Evolutionary conservation across 2,113 vertebrate species (phyloP).

Genomic region (Naja naja): DNA sequence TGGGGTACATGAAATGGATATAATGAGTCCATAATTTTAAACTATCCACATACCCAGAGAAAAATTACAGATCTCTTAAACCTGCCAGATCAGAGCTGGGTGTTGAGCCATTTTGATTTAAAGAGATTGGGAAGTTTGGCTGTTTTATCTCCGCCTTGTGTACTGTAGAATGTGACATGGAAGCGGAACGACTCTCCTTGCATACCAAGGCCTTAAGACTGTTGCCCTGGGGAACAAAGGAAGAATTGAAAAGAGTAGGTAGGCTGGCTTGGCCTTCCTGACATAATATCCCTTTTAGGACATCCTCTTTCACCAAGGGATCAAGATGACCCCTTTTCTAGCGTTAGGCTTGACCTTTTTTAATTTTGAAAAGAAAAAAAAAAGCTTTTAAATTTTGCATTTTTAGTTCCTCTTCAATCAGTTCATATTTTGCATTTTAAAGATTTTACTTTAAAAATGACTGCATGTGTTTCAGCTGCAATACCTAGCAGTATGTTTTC

Average conservation of each 20-base stretch:
- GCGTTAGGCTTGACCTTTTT: background rate
- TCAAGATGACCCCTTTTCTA: background rate
- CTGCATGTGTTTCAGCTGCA: slow-evolving; percentile 7
- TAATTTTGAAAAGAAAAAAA: background rate
- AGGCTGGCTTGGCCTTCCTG: background rate
- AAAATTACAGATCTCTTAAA: background rate
- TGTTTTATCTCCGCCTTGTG: background rate
- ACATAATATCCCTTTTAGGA: background rate
- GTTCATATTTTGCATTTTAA: background rate
- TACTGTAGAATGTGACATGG: background rate
- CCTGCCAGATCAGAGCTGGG: background rate
- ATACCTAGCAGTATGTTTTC: background rate
- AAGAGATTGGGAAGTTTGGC: background rate
- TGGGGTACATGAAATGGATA: background rate
- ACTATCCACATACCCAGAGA: background rate
- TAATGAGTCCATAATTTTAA: background rate
- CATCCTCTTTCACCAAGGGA: background rate
- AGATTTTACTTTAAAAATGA: background rate
- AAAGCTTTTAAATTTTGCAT: slow-evolving; percentile 17
- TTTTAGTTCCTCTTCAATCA: background rate
- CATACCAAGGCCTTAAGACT: background rate
- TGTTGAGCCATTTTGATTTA: background rate
- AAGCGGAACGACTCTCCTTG: background rate
- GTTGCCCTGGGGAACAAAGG: background rate
- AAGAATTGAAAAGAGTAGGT: background rate